Base-by-base conservation (phyloP, 2,113 vertebrate genomes). In the Mastomys natalensis region DNA sequence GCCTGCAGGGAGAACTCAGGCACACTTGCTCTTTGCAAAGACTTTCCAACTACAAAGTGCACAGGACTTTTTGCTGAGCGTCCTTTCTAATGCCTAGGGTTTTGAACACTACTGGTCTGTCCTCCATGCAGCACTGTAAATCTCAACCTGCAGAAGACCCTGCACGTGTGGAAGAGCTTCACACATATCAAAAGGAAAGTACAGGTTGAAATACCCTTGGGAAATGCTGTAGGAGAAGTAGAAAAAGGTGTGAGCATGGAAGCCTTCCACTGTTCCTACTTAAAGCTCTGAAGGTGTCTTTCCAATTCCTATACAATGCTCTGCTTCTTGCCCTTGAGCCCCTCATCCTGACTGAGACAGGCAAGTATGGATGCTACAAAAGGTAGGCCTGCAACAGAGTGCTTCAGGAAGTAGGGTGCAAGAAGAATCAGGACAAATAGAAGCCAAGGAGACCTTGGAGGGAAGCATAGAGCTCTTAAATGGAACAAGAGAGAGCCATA, bases 21-120 rank as follows among this genome's bases (percentile, higher is more conserved):
- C 53, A 73, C 82, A 93, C 60, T 8, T 89, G 62, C 43, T 88
- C 81, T 95, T 53, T 82, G 37, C 76, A 96, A 92, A 95, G 51
- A 37, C 12, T 90, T 87, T 51, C 60, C 66, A 43, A 34, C 40
- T 87, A 51, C 17, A 64, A 90, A 88, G 88, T 43, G 64, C 85
- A 95, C 90, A 70, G 19, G 21, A 90, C 34, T 68, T 89, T 90
- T 80, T 70, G 73, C 88, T 85, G 29, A 34, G 64, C 13, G 78
- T 91, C 70, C 62, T 80, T 95, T 84, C 40, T 72, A 40, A 82
- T 34, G 40, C 8, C 31, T 70, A 16, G 48, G 64, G 40, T 88
- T 92, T 72, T 26, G 85, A 86, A 90, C 10, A 55, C 40, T 43
- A 55, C 34, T 31, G n/a, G 62, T 76, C 70, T 76, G 72, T 19